Evolutionary conservation across 2,888 invertebrate genomes (phyloP).

Genomic region (Aquatica leii): DNA sequence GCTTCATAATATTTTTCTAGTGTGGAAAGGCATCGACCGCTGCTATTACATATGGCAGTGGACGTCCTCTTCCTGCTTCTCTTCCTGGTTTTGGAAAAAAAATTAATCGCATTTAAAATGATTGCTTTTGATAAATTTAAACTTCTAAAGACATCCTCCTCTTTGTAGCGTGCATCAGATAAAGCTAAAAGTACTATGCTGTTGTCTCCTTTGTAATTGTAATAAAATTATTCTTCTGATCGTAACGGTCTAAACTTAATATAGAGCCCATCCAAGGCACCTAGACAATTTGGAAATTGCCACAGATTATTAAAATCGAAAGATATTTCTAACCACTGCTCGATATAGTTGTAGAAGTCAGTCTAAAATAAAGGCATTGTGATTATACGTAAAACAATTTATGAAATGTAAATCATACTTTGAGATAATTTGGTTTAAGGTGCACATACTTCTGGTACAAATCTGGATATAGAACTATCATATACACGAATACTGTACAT

Average conservation of each 20-base stretch:
- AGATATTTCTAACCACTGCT: conserved; percentile 11
- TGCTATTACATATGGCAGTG: conserved; percentile 20
- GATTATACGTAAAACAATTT: background rate
- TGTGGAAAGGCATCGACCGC: conserved; percentile 49
- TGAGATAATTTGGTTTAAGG: background rate
- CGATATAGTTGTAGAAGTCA: background rate
- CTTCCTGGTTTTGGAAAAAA: too few species aligned
- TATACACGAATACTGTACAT: conserved; percentile 29
- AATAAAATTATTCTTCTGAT: conserved; percentile 32
- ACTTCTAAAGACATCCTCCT: conserved; percentile 44
- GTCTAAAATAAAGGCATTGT: background rate
- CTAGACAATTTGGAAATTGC: background rate
- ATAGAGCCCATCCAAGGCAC: conserved; percentile 1
- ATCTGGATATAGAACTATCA: too few species aligned
- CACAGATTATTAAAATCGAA: conserved; percentile 23
- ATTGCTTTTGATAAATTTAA: conserved; percentile 39
- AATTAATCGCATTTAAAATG: conserved; percentile 38
- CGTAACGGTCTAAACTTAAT: conserved; percentile 35
- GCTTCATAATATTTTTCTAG: conserved; percentile 44
- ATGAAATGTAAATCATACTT: conserved; percentile 2
- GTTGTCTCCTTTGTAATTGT: conserved; percentile 47
- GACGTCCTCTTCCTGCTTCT: too few species aligned
- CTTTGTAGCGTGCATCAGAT: conserved; percentile 27
- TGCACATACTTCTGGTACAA: too few species aligned
- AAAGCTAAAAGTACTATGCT: conserved; percentile 26